phyloP scores from a whole-genome alignment of 2,797 vertebrate genomes.

The Erpetoichthys calabaricus region DNA sequence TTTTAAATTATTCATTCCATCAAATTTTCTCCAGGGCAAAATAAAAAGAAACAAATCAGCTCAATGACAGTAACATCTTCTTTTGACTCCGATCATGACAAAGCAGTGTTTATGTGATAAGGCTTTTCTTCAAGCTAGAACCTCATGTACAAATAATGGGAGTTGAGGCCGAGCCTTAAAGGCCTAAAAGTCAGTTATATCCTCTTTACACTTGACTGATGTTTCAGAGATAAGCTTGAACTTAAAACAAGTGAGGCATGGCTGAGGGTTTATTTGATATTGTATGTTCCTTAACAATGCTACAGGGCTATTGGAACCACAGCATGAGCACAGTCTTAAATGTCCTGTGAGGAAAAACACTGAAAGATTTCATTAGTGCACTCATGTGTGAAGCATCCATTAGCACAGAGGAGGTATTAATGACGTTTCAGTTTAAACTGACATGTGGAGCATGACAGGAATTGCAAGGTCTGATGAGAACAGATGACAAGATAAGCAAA shows the following conservation, averaged over 20 bases:
- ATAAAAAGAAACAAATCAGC: slow-evolving; percentile 40
- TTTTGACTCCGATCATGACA: slow-evolving; percentile 44
- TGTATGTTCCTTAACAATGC: slow-evolving; percentile 51
- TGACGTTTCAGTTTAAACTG: slow-evolving; percentile 60
- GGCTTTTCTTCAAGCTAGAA: slow-evolving; percentile 23
- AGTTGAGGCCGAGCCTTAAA: slow-evolving; percentile 45
- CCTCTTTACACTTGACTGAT: slow-evolving; percentile 51
- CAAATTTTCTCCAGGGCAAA: slow-evolving; percentile 33
- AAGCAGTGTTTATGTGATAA: slow-evolving; percentile 33
- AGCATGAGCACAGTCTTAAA: slow-evolving; percentile 52
- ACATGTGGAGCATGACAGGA: slow-evolving; percentile 57
- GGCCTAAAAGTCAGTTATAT: slow-evolving; percentile 46
- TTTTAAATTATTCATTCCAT: slow-evolving; percentile 36
- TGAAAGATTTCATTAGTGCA: slow-evolving; percentile 64
- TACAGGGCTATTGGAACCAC: slow-evolving; percentile 35
- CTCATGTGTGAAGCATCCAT: slow-evolving; percentile 61
- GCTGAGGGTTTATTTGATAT: slow-evolving; percentile 63
- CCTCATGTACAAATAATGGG: slow-evolving; percentile 49
- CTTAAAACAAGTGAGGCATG: slow-evolving; percentile 59
- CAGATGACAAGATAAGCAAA: slow-evolving; percentile 59
- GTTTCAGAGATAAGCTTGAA: slow-evolving; percentile 62
- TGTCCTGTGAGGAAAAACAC: slow-evolving; percentile 62
- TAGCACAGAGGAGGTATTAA: slow-evolving; percentile 58
- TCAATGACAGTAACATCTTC: slow-evolving; percentile 28
- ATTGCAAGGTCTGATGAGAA: slow-evolving; percentile 56